phyloP scores from a whole-genome alignment of 2,113 vertebrate species.

The Pelecanus crispus region DNA sequence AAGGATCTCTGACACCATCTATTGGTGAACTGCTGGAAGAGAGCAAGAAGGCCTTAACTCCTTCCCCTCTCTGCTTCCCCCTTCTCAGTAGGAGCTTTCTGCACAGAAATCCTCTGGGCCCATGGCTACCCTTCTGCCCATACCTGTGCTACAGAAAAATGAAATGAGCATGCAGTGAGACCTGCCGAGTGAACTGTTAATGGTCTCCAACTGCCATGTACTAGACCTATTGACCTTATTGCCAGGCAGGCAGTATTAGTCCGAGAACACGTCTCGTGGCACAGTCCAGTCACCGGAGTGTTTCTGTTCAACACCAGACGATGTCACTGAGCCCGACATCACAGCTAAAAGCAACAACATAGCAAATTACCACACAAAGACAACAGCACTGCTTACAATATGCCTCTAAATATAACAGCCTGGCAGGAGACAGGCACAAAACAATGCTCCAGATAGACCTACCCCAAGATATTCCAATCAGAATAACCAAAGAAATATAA shows the following conservation, averaged over 20 bases:
- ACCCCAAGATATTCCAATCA: background rate
- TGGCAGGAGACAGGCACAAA: background rate
- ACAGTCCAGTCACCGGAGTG: background rate
- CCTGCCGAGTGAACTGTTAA: background rate
- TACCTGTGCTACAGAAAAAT: background rate
- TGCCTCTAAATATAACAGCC: background rate
- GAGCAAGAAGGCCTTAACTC: background rate
- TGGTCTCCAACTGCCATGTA: background rate
- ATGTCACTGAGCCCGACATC: background rate
- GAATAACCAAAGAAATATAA: background rate
- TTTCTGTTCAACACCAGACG: background rate
- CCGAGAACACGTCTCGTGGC: fast-evolving
- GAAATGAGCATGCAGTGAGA: background rate
- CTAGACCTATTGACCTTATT: background rate
- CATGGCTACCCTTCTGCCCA: background rate
- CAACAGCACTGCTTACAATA: background rate
- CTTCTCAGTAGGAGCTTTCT: background rate
- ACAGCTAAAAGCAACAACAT: background rate
- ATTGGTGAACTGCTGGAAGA: background rate
- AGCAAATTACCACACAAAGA: background rate
- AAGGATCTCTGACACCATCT: conserved; percentile 18
- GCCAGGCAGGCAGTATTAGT: background rate
- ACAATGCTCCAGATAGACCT: background rate
- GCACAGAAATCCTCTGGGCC: background rate
- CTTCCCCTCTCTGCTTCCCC: background rate